Evolutionary conservation across 2,113 vertebrate species (phyloP).

Genomic region (Typhlomys cinereus): DNA sequence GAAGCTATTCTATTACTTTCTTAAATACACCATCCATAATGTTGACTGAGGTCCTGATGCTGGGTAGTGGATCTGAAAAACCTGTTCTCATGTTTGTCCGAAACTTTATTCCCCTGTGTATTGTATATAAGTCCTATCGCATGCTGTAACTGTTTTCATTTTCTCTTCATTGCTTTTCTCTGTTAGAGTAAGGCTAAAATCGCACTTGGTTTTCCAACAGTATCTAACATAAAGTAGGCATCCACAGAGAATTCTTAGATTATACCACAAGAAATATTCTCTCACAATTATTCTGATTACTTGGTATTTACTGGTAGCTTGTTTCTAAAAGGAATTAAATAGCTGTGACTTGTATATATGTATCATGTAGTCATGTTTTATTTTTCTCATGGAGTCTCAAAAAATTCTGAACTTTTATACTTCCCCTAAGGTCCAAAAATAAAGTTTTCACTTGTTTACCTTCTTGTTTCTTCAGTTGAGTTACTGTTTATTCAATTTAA

Average conservation of each 20-base stretch:
- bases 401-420: neutral
- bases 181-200: neutral
- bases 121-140: neutral
- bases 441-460: neutral
- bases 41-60: neutral
- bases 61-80: neutral
- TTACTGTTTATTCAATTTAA: slow-evolving; percentile 15
- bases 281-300: slow-evolving; percentile 12
- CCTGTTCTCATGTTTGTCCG: neutral
- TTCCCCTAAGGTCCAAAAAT: neutral
- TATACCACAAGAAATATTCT: slow-evolving; percentile 1
- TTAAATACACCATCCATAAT: neutral
- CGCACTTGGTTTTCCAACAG: neutral
- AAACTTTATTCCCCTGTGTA: neutral
- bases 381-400: slow-evolving; percentile 17
- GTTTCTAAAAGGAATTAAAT: neutral
- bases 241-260: neutral
- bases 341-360: neutral
- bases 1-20: too few relatives aligned
- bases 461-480: slow-evolving; percentile 25
- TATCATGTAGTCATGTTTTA: neutral
- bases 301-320: slow-evolving; percentile 3
- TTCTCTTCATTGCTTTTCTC: neutral
- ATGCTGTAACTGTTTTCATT: neutral
- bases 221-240: neutral